A percentile compares a stretch with the other conserved stretches of the same genome.
phyloP scores from a whole-genome alignment of 1,140 invertebrate species.

The Drosophila tristis region DNA sequence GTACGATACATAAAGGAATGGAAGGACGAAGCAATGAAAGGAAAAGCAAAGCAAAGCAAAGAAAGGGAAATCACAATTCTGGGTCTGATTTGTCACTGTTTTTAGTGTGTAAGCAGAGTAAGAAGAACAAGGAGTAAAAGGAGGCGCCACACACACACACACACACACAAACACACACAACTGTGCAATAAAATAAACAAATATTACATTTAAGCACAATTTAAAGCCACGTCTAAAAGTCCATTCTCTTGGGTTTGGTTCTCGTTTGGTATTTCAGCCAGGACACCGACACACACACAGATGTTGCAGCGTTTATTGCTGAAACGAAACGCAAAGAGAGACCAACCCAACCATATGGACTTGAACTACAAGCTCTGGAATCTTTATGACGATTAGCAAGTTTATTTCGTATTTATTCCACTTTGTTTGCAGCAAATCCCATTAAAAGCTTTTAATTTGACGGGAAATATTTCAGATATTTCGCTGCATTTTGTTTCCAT shows the following conservation, averaged over 20 bases:
- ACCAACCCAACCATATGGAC: too few relatives aligned
- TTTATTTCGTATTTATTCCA: too few relatives aligned
- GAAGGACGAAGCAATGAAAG: slow-evolving; percentile 26
- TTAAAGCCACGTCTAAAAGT: slow-evolving; percentile 37
- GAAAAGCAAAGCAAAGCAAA: slow-evolving; percentile 7
- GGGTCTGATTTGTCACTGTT: slow-evolving; percentile 80
- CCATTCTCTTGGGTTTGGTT: not conserved
- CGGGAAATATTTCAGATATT: too few relatives aligned
- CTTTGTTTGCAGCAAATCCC: too few relatives aligned
- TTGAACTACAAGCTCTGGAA: too few relatives aligned
- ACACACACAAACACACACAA: slow-evolving; percentile 33
- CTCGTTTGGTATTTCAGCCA: slow-evolving; percentile 28
- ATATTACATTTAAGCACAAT: slow-evolving; percentile 67
- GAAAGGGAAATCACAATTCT: slow-evolving; percentile 17
- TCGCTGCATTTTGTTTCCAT: too few relatives aligned
- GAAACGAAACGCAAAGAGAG: not conserved
- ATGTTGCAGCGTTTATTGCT: slow-evolving; percentile 3
- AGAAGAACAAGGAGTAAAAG: slow-evolving; percentile 17
- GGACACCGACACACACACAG: slow-evolving; percentile 23
- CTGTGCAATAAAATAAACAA: slow-evolving; percentile 74
- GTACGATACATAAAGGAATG: slow-evolving; percentile 11
- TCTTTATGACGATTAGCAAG: too few relatives aligned
- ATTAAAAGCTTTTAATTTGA: too few relatives aligned
- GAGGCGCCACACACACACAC: slow-evolving; percentile 18
- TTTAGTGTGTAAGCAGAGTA: slow-evolving; percentile 46